Percentiles rank a stretch among this genome's conserved stretches.
These are phyloP conservation scores for Morpho helenor DNA, from an alignment of 2,888 invertebrate genomes.

Conservation along the genomic window DNA sequence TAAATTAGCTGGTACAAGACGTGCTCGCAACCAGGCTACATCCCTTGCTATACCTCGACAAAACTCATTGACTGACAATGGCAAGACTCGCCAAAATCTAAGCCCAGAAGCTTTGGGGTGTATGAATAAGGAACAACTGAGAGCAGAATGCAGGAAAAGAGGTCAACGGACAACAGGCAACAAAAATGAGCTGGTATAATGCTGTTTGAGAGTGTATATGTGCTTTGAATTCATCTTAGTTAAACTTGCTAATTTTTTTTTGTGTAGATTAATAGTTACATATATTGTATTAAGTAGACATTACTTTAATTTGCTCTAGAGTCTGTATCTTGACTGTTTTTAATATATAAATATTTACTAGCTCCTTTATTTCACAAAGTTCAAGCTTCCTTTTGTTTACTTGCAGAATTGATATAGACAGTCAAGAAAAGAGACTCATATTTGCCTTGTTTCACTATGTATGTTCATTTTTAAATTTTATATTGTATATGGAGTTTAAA, in stretches of 20 bases:
- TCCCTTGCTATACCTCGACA: slow-evolving; percentile 63
- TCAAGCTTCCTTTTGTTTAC: no score
- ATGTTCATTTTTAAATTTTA: no score
- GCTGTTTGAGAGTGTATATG: slow-evolving; percentile 63
- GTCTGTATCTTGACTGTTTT: slow-evolving; percentile 1
- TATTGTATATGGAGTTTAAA: no score
- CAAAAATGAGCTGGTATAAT: slow-evolving; percentile 84
- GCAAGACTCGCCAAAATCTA: slow-evolving; percentile 62
- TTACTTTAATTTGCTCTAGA: not conserved
- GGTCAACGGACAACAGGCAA: slow-evolving; percentile 84
- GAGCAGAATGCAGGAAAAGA: slow-evolving; percentile 83
- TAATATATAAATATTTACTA: not conserved
- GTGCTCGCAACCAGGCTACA: slow-evolving; percentile 65
- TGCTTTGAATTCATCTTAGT: slow-evolving; percentile 24
- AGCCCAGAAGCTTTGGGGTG: slow-evolving; percentile 75
- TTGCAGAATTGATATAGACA: not conserved
- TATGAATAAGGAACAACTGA: slow-evolving; percentile 84
- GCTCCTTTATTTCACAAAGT: no score
- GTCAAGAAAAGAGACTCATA: not conserved
- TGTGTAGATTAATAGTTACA: slow-evolving; percentile 5
- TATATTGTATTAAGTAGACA: not conserved
- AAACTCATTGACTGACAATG: slow-evolving; percentile 65
- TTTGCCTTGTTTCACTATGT: not conserved
- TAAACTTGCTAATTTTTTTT: slow-evolving; percentile 18
- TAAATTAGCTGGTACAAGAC: slow-evolving; percentile 64